Evolutionary conservation across 2,888 invertebrate species (phyloP).

Genomic region (Pilophorus perplexus): DNA sequence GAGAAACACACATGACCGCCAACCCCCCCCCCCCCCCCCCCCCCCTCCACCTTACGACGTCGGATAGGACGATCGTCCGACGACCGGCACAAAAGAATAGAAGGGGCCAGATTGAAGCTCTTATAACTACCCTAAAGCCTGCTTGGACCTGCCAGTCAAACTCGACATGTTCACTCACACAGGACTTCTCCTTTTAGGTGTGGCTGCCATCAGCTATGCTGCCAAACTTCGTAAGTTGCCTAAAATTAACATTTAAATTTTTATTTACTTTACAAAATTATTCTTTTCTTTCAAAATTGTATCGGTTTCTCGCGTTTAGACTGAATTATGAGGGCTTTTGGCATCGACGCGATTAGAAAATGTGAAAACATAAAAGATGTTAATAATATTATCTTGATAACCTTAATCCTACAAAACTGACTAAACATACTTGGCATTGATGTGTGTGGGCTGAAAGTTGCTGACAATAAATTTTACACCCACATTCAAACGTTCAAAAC

Average conservation of each 20-base stretch:
- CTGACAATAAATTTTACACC: too few species aligned
- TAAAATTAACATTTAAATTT: not conserved
- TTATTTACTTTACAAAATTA: not conserved
- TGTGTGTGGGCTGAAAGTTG: too few species aligned
- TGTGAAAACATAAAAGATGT: too few species aligned
- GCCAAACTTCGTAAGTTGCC: constrained; percentile 25
- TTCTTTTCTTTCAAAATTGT: not conserved
- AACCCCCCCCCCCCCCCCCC: not conserved
- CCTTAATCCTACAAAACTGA: too few species aligned
- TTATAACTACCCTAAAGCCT: not conserved
- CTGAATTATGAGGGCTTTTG: too few species aligned
- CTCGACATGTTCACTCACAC: not conserved
- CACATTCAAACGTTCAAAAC: too few species aligned
- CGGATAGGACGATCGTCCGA: too few species aligned
- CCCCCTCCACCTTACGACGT: not conserved
- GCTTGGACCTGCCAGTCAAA: not conserved
- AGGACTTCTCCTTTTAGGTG: not conserved
- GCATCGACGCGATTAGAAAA: too few species aligned
- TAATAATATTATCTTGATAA: too few species aligned
- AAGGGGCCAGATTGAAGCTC: not conserved
- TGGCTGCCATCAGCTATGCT: constrained; percentile 10
- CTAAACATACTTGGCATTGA: too few species aligned
- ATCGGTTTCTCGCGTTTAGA: too few species aligned
- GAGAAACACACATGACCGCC: not conserved
- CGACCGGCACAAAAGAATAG: not conserved